Percentiles rank a stretch among this genome's conserved stretches.
These are phyloP conservation scores for Agriopis aurantiaria DNA, from an alignment of 2,888 invertebrate genomes.

Conservation along the genomic window DNA sequence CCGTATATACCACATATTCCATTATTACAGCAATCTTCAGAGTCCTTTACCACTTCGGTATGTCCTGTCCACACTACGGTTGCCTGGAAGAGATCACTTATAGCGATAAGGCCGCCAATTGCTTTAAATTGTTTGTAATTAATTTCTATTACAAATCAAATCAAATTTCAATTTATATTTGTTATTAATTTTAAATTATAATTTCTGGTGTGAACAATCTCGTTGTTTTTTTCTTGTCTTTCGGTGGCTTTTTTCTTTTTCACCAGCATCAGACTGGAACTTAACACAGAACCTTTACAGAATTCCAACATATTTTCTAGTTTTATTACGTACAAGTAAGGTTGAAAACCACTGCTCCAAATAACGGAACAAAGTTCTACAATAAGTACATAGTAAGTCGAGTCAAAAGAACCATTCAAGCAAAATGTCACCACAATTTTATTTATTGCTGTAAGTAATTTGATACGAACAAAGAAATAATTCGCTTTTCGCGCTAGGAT, in stretches of 20 bases:
- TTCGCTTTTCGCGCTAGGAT: conserved; percentile 3
- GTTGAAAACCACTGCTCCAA: conserved; percentile 11
- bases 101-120: too few species aligned
- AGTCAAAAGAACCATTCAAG: conserved; percentile 61
- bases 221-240: conserved; percentile 25
- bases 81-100: too few species aligned
- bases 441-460: conserved; percentile 44
- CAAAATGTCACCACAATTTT: conserved; percentile 56
- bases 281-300: conserved; percentile 24
- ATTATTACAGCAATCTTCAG: too few species aligned
- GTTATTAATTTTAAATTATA: too few species aligned
- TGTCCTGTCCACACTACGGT: too few species aligned
- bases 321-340: conserved; percentile 10
- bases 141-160: too few species aligned
- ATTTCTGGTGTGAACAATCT: not conserved
- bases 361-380: conserved; percentile 17
- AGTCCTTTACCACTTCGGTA: too few species aligned
- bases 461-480: conserved; percentile 18
- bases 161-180: too few species aligned
- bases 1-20: too few species aligned
- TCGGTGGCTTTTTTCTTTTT: conserved; percentile 57
- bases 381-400: conserved; percentile 26
- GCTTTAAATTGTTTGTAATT: too few species aligned
- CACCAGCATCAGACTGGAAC: conserved; percentile 56
- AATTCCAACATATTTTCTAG: not conserved